Percentiles rank a stretch among this genome's conserved stretches.
These are phyloP conservation scores for Anhinga rufa DNA, from an alignment of 2,113 vertebrate genomes.

Conservation along the genomic window DNA sequence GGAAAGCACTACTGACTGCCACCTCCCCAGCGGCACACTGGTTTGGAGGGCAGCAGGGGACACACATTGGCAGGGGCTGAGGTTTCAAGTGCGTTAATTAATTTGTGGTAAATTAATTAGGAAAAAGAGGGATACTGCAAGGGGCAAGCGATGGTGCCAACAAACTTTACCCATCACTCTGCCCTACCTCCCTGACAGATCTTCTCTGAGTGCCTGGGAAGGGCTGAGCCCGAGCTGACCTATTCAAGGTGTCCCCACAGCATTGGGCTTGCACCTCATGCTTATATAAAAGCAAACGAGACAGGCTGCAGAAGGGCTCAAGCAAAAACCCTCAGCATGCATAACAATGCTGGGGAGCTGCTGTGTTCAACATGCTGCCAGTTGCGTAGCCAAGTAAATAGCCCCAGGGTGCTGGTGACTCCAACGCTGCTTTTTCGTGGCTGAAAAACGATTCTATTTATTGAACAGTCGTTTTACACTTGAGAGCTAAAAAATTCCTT, in stretches of 20 bases:
- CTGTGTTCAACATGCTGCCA: neutral
- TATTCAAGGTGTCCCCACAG: rapidly evolving
- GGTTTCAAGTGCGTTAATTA: neutral
- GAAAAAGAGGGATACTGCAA: neutral
- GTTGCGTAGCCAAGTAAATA: neutral
- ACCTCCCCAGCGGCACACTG: neutral
- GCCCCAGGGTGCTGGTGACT: neutral
- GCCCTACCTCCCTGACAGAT: too few relatives aligned
- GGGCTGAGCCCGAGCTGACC: neutral
- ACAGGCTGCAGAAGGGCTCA: neutral
- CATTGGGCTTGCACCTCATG: rapidly evolving
- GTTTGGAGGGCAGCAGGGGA: neutral
- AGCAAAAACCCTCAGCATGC: neutral
- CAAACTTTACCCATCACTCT: neutral
- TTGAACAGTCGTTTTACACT: neutral
- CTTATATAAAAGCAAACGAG: neutral
- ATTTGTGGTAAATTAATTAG: neutral
- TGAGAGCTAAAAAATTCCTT: neutral
- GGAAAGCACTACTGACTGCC: neutral
- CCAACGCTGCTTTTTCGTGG: neutral
- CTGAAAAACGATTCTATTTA: neutral
- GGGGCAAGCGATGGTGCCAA: rapidly evolving
- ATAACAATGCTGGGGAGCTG: neutral
- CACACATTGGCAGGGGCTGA: neutral
- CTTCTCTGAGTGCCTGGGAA: neutral